Evolutionary conservation across 2,888 invertebrate genomes (phyloP), one percentile per base, ranked within the genome.

Genomic region (Crioceris asparagi): DNA sequence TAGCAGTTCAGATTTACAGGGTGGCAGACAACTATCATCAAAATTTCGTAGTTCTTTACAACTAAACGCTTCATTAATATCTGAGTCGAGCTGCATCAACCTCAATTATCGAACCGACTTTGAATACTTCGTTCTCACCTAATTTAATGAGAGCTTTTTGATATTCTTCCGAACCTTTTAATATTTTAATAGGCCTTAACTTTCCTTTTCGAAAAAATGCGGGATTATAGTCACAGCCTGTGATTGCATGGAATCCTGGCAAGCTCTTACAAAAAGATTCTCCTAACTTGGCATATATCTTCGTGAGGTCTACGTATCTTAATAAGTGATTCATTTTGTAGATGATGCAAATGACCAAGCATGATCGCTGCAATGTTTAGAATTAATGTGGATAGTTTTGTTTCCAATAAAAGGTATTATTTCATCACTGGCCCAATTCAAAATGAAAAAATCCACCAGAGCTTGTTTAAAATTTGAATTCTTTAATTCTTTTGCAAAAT

Each of bases 381-480:
- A 35, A 29, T 35, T 35, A 29, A 35, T 10, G 12, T 29, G 5
- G 7, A 37, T 32, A 26, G 21, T 32, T 17, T 37, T 37, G n/a
- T 17, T 32, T 10, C 17, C 12, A 26, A 38, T 38, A 23, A 38
- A 38, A 16, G 30, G 8, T 21, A 11, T 26, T 31, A 40, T 32
- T n/a, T 37, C 37, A 15, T 19, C 21, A 37, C 14, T 40, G 19
- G 36, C 19, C 37, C 36, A 40, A 29, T 37, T 36, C 27, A 19
- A 26, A 32, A 37, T 40, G n/a, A 40, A 11, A 27, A 32, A 40
- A 21, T 15, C 26, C 19, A 40, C 36, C 11, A 40, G 17, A 25
- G 36, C 37, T 38, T 40, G 37, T 38, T 40, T 40, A 16, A 40
- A 40, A 16, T 38, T 40, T 16, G 37, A 26, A 32, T 40, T 40